Evolutionary conservation across 2,888 invertebrate genomes (phyloP).

Genomic region (Leptinotarsa haldemani): DNA sequence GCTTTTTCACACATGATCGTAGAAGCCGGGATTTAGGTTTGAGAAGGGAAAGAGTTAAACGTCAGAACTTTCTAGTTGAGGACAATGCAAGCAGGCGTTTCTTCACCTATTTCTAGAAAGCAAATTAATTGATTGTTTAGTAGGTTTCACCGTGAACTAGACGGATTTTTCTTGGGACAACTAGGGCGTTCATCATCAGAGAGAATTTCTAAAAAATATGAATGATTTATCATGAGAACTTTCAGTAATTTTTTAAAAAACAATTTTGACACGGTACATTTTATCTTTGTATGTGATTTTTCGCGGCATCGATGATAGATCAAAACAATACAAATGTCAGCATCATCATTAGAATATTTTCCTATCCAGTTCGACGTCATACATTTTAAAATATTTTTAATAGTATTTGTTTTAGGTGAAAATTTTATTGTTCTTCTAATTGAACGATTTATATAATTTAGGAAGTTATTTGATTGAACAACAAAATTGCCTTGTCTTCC

Average conservation of each 20-base stretch:
- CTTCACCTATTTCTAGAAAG: no score
- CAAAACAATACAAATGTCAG: not conserved
- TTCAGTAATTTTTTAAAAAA: not conserved
- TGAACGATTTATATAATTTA: constrained; percentile 15
- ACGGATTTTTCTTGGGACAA: not conserved
- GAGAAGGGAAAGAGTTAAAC: no score
- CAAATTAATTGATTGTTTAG: no score
- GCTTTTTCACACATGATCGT: no score
- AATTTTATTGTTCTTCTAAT: constrained; percentile 27
- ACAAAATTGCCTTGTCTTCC: constrained; percentile 56
- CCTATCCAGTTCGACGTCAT: not conserved
- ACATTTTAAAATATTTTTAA: constrained; percentile 27
- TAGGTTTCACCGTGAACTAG: not conserved
- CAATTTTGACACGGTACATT: not conserved
- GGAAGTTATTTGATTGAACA: constrained; percentile 36
- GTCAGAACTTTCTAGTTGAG: no score
- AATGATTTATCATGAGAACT: not conserved
- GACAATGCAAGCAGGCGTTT: no score
- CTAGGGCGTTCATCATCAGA: not conserved
- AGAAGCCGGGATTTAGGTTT: no score
- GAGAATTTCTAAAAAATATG: constrained; percentile 1
- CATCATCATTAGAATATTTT: not conserved
- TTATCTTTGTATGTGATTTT: no score
- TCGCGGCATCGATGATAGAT: not conserved
- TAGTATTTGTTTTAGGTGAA: constrained; percentile 27